Percentiles rank a stretch among this genome's conserved stretches.
phyloP scores from a whole-genome alignment of 2,797 vertebrate genomes.

The Triplophysa bombifrons region DNA sequence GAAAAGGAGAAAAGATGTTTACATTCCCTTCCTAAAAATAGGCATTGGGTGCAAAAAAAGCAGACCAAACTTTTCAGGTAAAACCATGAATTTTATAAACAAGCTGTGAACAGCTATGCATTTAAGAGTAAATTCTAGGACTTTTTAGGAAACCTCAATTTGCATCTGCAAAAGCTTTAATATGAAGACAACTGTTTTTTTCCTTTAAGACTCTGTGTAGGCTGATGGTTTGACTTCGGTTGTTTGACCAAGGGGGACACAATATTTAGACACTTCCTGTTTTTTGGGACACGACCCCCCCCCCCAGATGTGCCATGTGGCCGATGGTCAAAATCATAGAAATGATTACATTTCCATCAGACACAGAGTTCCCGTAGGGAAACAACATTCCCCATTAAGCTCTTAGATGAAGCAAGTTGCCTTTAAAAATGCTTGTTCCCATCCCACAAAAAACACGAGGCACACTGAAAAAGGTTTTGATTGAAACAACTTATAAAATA shows the following conservation, averaged over 20 bases:
- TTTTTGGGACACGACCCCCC: not conserved
- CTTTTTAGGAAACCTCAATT: not conserved
- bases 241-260: not conserved
- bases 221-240: no score
- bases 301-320: not conserved
- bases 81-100: not conserved
- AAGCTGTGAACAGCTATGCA: no score
- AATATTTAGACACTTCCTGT: not conserved
- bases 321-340: not conserved
- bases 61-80: not conserved
- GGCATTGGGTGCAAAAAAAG: not conserved
- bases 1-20: not conserved
- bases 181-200: no score
- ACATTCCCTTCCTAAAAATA: not conserved
- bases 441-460: no score
- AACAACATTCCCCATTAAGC: not conserved
- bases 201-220: no score
- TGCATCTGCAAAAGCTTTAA: not conserved
- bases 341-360: not conserved
- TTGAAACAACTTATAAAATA: no score
- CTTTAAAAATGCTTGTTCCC: no score
- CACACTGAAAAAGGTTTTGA: no score
- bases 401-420: no score
- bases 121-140: not conserved
- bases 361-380: no score